Base-by-base conservation (phyloP, 1,140 invertebrate genomes). In the Drosophila lacertosa region DNA sequence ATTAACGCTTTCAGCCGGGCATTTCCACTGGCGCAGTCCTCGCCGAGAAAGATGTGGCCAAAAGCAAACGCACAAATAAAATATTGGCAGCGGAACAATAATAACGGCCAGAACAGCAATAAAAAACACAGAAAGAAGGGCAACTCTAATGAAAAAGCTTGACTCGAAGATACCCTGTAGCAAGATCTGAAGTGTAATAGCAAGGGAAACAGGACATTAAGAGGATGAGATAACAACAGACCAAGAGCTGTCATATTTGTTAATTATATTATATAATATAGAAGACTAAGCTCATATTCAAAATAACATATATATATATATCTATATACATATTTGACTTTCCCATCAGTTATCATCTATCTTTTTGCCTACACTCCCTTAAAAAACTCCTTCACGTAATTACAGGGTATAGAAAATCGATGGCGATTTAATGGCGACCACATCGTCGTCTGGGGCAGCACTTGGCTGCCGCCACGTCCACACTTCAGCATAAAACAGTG, bases 31-130 rank as follows among this genome's bases (percentile, higher is more conserved):
- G 64, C 60, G 29, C 59, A 79, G 20, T 45, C 22, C 50, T 51
- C n/a, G 63, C 62, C 26, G 26, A 64, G 50, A 51, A 63, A 70
- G 51, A 74, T 55, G 54, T 55, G 68, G 58, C 59, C 51, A 15
- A 62, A 58, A 73, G 73, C 45, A 58, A 69, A 54, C 48, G 73
- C 60, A 88, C 77, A 81, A 70, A 88, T 86, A 81, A 86, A 81
- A 77, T 88, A 88, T 86, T 81, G 63, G 51, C 69, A 50, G 24
- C 45, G 53, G 42, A 59, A 73, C 60, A 69, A 80, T 54, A 54
- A 54, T 54, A 54, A 54, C 51, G 40, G 37, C 35, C 35, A 40
- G 35, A 26, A 9, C 15, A 40, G 51, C 33, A 53, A 53, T 39
- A 39, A 40, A 40, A 29, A 16, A 35, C 20, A 10, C 51, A 24